A percentile compares a stretch with the other conserved stretches of the same genome.
Conservation (phyloP, 2,797 vertebrate genomes). For the Pseudopleuronectes americanus region DNA sequence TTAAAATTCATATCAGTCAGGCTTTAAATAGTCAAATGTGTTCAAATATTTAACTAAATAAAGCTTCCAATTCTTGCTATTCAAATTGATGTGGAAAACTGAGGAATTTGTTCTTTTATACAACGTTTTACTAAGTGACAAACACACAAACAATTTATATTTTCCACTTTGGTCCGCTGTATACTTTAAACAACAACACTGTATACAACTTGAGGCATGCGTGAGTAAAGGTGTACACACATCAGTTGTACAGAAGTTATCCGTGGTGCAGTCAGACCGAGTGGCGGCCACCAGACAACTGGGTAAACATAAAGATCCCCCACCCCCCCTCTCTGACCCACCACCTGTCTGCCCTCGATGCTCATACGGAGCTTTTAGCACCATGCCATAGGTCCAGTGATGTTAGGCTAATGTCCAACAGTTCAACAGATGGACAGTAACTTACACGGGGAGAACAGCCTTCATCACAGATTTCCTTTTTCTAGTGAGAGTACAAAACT, state of each 20-base stretch:
- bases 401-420: conserved; percentile 16
- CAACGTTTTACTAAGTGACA: not conserved
- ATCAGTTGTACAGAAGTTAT: conserved; percentile 39
- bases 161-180: conserved; percentile 9
- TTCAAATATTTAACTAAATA: not conserved
- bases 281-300: conserved; percentile 68
- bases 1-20: too few relatives aligned
- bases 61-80: too few relatives aligned
- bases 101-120: not conserved
- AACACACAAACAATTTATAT: not conserved
- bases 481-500: conserved; percentile 4
- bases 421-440: conserved; percentile 8
- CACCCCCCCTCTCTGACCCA: conserved; percentile 48
- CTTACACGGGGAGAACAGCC: conserved; percentile 4
- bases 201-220: conserved; percentile 18
- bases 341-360: conserved; percentile 51
- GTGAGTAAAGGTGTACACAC: conserved; percentile 5
- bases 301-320: conserved; percentile 62
- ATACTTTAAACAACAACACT: not conserved
- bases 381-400: conserved; percentile 13
- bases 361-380: conserved; percentile 46
- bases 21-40: too few relatives aligned
- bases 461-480: conserved; percentile 16
- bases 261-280: conserved; percentile 26
- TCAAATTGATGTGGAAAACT: too few relatives aligned